phyloP scores from a whole-genome alignment of 2,888 invertebrate genomes.

The Sarcophaga carnaria region DNA sequence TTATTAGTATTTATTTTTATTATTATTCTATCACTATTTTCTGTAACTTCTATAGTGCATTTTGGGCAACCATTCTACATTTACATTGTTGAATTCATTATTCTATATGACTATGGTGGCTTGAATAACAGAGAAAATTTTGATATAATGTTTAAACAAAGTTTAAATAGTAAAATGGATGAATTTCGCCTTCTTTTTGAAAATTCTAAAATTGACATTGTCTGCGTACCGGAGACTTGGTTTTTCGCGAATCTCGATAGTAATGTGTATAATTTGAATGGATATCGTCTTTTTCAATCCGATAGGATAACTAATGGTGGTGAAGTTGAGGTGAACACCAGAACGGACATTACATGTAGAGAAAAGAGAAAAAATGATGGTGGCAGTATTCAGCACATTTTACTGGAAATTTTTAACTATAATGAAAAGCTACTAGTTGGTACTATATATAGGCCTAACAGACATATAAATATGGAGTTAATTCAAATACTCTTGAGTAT shows the following conservation, averaged over 20 bases:
- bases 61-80: too few relatives aligned
- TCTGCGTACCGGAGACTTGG: not conserved
- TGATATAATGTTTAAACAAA: too few relatives aligned
- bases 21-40: too few relatives aligned
- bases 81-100: too few relatives aligned
- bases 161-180: too few relatives aligned
- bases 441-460: not conserved
- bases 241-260: not conserved
- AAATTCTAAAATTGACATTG: not conserved
- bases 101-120: too few relatives aligned
- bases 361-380: not conserved
- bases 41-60: too few relatives aligned
- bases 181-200: not conserved
- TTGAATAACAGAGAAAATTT: too few relatives aligned
- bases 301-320: too few relatives aligned
- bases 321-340: too few relatives aligned
- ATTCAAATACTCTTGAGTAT: not conserved
- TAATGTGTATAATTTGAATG: not conserved
- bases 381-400: not conserved
- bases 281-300: not conserved
- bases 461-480: not conserved
- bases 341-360: not conserved
- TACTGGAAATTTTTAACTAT: not conserved
- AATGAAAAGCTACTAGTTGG: not conserved
- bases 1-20: too few relatives aligned